Percentiles rank a stretch among this genome's conserved stretches.
Conservation (phyloP, 2,797 vertebrate species). For the Hippopotamyrus pictus region DNA sequence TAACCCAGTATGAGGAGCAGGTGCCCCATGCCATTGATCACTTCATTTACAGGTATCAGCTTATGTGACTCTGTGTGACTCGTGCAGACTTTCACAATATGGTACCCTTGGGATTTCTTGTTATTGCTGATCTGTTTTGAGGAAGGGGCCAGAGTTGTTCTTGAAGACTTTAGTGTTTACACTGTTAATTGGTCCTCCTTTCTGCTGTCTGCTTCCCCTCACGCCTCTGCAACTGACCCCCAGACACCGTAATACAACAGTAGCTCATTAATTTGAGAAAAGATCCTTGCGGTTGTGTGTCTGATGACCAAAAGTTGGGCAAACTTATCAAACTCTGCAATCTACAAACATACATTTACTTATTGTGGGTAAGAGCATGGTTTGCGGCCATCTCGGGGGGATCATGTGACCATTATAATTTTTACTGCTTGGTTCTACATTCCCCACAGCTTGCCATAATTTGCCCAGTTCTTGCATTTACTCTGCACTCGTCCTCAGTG, state of each 20-base stretch:
- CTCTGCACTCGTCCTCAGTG: background rate
- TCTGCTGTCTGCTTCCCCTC: slow-evolving; percentile 16
- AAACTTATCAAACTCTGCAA: background rate
- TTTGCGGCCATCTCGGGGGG: background rate
- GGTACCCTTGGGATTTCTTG: background rate
- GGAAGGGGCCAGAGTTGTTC: background rate
- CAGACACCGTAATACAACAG: background rate
- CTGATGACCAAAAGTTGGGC: background rate
- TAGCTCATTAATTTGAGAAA: background rate
- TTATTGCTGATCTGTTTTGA: background rate
- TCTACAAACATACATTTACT: background rate
- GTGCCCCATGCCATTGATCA: background rate
- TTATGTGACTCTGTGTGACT: background rate
- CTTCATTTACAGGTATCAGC: background rate
- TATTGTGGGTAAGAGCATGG: background rate
- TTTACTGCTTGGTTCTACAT: background rate
- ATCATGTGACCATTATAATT: background rate
- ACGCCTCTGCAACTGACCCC: background rate
- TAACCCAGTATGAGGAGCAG: background rate
- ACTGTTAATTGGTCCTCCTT: background rate
- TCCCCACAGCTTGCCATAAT: background rate
- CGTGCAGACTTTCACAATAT: background rate
- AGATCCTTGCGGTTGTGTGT: background rate
- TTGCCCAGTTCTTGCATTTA: background rate
- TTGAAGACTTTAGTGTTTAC: background rate